Percentiles rank a stretch among this genome's conserved stretches.
Conservation (phyloP, 2,888 invertebrate genomes). For the Eupithecia inturbata region DNA sequence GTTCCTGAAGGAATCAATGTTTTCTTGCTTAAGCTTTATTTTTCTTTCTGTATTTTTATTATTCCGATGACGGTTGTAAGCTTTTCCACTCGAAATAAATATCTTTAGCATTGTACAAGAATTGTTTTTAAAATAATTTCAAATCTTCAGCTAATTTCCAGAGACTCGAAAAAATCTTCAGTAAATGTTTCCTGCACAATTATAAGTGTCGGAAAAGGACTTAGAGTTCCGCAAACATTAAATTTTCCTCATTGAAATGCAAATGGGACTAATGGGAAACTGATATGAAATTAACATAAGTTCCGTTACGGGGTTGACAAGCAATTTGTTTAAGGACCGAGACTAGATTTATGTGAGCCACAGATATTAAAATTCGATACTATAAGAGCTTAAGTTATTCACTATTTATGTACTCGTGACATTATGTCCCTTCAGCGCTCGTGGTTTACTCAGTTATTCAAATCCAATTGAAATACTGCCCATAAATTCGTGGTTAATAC, state of each 20-base stretch:
- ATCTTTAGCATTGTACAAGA: neutral
- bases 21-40: neutral
- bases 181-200: neutral
- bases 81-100: neutral
- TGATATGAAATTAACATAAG: constrained; percentile 3
- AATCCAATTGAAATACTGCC: neutral
- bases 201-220: neutral
- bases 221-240: constrained; percentile 3
- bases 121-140: neutral
- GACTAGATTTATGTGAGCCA: neutral
- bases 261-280: constrained; percentile 4
- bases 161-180: neutral
- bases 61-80: neutral
- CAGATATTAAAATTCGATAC: neutral
- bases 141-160: neutral
- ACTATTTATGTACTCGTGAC: neutral
- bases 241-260: neutral
- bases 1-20: neutral
- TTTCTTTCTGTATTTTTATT: neutral
- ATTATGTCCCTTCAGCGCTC: neutral
- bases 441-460: neutral
- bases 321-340: neutral
- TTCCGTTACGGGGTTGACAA: neutral
- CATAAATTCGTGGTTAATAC: neutral
- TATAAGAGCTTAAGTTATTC: neutral